Base-by-base conservation (phyloP, 2,113 vertebrate species). In the Ramphastos sulfuratus region DNA sequence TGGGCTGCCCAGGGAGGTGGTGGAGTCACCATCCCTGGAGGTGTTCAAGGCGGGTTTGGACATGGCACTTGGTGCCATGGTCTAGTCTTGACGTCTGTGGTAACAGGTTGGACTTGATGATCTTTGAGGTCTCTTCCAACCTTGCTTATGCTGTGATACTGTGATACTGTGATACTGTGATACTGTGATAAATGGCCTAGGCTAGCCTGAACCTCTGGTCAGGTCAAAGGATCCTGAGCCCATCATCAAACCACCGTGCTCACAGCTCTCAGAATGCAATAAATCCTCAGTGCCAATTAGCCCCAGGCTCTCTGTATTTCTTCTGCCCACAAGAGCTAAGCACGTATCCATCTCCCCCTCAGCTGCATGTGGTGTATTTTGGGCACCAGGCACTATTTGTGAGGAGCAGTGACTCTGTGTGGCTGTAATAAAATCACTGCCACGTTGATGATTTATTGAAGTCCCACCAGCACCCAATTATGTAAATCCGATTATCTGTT, bases 401-500 rank as follows among this genome's bases (percentile, higher is more conserved):
- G 21, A 95, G 81, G 95, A 88, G 89, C 95, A 85, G 92, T 66
- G 67, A 72, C 76, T 94, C 77, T 87, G 59, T 18, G 13, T 95
- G 96, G 93, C 95, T 96, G 56, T 92, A 94, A 96, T 91, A 94
- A 96, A 96, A 81, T 83, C 8, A 2, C 91, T 95, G 95, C 96
- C 94, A 94, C 6, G 14, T 87, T 72, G 93, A 94, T 97, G 96
- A 96, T 97, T 97, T 97, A 96, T 91, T 97, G 95, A 97, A 97
- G 97, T 95, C 94, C 95, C 82, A 95, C 96, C 94, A 94, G 94
- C 87, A 92, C 96, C 96, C 97, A 97, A 97, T 97, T 97, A 98
- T 97, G 97, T 94, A 98, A 97, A 98, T 98, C 97, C 54, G 54
- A 97, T 98, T 97, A 98, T 98, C 97, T 97, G 96, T 97, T 56